Evolutionary conservation across 2,888 invertebrate genomes (phyloP), one percentile per base, ranked within the genome.

Genomic region (Blastobasis adustella): DNA sequence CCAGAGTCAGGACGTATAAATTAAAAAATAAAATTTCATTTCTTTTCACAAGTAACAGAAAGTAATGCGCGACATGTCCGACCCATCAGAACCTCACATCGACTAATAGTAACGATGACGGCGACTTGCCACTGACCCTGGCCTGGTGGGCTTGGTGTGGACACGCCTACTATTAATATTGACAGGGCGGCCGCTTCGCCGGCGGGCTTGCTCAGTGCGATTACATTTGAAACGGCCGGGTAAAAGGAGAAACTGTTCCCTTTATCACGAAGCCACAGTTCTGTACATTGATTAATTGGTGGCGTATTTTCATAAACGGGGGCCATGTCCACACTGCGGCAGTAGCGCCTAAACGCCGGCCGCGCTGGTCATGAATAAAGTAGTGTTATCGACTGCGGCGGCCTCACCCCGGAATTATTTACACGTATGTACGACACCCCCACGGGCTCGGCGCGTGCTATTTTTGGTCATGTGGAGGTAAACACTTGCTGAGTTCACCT

Each of bases 361-460:
- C 75, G 66, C 75, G 61, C 68, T 62, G 71, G 76, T 79, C 83
- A 85, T 88, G 83, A 87, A 88, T 88, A 84, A 86, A 73, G 77
- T 73, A 88, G 82, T 71, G 67, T 63, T 86, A 88, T 88, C 79
- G 88, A 87, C 87, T 84, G 71, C 56, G 61, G 64, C 70, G 73
- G 72, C 79, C 77, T 78, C 75, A 68, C 74, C 70, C 71, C 63
- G 65, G 78, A 85, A 84, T 84, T 80, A 87, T 84, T 85, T 81
- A 86, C 79, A 74, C 72, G 67, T 70, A 65, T 73, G 78, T 70
- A 65, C 73, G 78, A 67, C 69, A 73, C 71, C 69, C 69, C 65
- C 61, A 60, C 61, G 51, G 54, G 58, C 50, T 61, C 63, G 67
- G 65, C 62, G 63, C 62, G 54, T 57, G 59, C 69, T 83, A 82